Evolutionary conservation across 2,797 vertebrate genomes (phyloP).

Genomic region (Pseudotriccus pelzelni): DNA sequence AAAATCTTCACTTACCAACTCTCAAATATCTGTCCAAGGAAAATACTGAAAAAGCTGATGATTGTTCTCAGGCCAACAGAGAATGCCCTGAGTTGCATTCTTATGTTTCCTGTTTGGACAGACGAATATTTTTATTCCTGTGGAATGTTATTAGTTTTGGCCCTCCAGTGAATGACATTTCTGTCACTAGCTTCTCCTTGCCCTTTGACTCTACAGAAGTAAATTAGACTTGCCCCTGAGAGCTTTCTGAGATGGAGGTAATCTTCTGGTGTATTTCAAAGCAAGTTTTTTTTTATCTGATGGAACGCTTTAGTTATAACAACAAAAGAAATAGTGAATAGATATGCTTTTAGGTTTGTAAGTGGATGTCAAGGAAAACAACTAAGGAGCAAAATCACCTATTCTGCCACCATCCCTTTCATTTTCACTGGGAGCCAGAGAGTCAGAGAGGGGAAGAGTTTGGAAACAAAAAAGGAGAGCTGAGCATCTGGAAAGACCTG

Average conservation of each 20-base stretch:
- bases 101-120: neutral
- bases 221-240: slow-evolving; percentile 5
- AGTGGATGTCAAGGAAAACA: neutral
- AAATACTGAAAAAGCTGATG: neutral
- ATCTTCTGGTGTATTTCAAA: neutral
- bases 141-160: neutral
- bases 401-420: neutral
- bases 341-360: slow-evolving; percentile 11
- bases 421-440: neutral
- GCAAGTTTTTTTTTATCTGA: neutral
- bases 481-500: neutral
- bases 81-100: neutral
- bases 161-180: neutral
- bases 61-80: neutral
- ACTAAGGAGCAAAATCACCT: neutral
- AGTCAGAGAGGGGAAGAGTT: neutral
- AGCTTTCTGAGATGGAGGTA: slow-evolving; percentile 18
- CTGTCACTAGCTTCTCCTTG: neutral
- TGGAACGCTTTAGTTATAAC: slow-evolving; percentile 11
- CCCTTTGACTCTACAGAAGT: neutral
- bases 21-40: neutral
- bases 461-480: neutral
- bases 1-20: neutral
- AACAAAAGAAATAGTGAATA: slow-evolving; percentile 16
- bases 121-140: neutral